Base-by-base conservation (phyloP, 2,113 vertebrate species). In the Gambusia affinis region DNA sequence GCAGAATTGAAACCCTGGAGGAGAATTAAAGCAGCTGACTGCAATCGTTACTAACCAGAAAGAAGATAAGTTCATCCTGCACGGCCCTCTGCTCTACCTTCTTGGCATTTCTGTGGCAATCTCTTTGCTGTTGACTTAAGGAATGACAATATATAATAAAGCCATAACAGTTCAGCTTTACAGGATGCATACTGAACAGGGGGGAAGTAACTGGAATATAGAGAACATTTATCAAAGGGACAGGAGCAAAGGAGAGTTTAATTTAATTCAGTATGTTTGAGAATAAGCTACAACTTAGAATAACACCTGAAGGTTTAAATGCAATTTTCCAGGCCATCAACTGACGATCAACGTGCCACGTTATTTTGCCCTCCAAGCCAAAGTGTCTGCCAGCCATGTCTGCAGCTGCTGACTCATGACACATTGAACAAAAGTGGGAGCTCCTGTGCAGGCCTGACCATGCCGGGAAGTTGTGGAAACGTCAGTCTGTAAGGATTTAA, bases 291-390 rank as follows among this genome's bases (percentile, higher is more conserved):
- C 80, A 84, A 87, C 44, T 81, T 79, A 72, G 90, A 93, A 92
- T 89, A 92, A 88, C 91, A 94, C 92, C 92, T 91, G 88, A 80
- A 93, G 91, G 87, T 91, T 93, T 92, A 92, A 94, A 92, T 85
- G 89, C 87, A 94, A 95, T 95, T 95, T 95, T 94, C 92, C 94
- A 94, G 92, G 79, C 91, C 93, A 91, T 91, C 88, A 88, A 91
- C 79, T 89, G 92, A 93, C 89, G 89, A 94, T 95, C 92, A 92
- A 91, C 84, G 86, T 64, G 69, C 81, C 83, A 75, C 80, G 82
- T 81, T 89, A 51, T 80, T 88, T 85, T 72, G 81, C 87, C 83
- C 88, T 90, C 78, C 73, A 39, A 85, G 84, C 79, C 71, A 75
- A 80, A 88, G 82, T 68, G 88, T 90, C 87, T 86, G 80, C 80